Base-by-base conservation (phyloP, 92 coral and sea anemone species). In the Epizoanthus stellaris region DNA sequence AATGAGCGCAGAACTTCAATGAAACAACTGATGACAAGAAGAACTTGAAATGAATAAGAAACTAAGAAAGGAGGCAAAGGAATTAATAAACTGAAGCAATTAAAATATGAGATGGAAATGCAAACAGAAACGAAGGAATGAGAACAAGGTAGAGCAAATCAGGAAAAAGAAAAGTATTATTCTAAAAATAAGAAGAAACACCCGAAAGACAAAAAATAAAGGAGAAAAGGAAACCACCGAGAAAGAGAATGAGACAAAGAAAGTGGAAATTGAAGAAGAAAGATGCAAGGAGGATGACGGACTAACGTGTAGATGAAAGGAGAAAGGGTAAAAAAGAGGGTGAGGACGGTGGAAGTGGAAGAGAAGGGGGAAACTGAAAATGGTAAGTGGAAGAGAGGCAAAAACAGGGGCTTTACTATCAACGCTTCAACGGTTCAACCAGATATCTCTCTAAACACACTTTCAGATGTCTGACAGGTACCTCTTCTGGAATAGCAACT, bases 401-500 rank as follows among this genome's bases (percentile, higher is more conserved):
- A 8, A 65, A 65, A 65, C 14, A 65, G 38, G 19, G 12, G 11
- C 10, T 52, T 11, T 11, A 52, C 56, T 52, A 52, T 52, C 2
- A 52, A 12, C 12, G 5, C 2, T 30, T 30, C 36, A 30, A 30
- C 36, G 36, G 36, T 30, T 52, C 56, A 11, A 52, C 70, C 70
- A 21, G 34, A 36, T 0, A 21, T 7, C 39, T 21, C 30, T 66
- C 19, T 7, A 21, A 21, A 21, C 16, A 36, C 20, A 52, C 3
- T 71, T 5, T 42, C 15, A 16, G 5, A 38, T 20, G 17, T 54
- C 61, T 19, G 13, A 5, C 21, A 60, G 20, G 67, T 86, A 97
- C 99, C 99, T 97, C 97, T 69, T 95, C 98, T 30, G 98, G 98
- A 17, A 97, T 95, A 70, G 98, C 93, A 25, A 97, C 99, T 88